Base-by-base conservation (phyloP, 2,113 vertebrate genomes). In the Tragelaphus strepsiceros region DNA sequence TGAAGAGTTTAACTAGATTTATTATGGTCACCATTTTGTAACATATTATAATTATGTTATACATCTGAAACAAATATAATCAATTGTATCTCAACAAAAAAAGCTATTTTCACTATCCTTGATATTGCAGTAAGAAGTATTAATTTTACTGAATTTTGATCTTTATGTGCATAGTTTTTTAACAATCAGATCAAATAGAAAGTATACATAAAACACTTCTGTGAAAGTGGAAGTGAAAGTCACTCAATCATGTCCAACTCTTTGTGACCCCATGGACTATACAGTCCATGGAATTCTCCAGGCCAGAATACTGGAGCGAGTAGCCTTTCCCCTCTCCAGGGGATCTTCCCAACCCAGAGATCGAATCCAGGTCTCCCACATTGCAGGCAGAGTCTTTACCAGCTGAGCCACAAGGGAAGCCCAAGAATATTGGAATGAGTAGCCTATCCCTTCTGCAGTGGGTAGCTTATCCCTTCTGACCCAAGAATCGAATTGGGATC, bases 81-180 rank as follows among this genome's bases (percentile, higher is more conserved):
- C 59, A 43, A 54, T 7, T 22, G 28, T 7, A 83, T 24, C 17
- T 83, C 49, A 67, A 67, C 54, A 16, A 67, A 83, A 82, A 35
- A 71, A 51, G 12, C 9, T 74, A 22, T 32, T 81, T 92, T 92
- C 26, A 92, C 30, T 83, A 59, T 83, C 53, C 35, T 39, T 84
- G 53, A 74, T 74, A 13, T 51, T 81, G 12, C 17, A 51, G n/a
- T 74, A 88, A 88, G 74, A 88, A 21, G 8, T 43, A 88, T 88
- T 92, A 88, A 74, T 92, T 96, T 92, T 74, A 53, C 39, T 83
- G 58, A 92, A 82, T 92, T 61, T 92, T 92, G 5, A 82, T 30
- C 32, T 39, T 35, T 83, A 46, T 58, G 54, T 78, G 32, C 16
- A 91, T 35, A 62, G 46, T 43, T 83, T 88, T 88, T 43, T 16